Conservation (phyloP, 2,888 invertebrate genomes). For the Eledona agricola region DNA sequence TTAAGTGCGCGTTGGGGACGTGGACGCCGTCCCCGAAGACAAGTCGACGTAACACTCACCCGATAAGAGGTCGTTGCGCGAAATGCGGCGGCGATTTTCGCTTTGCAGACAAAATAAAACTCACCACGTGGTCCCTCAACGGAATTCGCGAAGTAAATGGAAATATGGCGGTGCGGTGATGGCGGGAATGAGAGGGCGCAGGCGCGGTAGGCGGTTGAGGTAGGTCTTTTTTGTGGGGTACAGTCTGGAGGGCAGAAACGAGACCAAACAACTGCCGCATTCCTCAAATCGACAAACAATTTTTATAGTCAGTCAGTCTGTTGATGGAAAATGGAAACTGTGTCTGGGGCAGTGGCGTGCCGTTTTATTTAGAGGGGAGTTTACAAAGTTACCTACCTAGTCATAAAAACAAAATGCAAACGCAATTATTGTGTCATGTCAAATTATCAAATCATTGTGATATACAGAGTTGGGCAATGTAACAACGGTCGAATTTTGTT, state of each 20-base stretch:
- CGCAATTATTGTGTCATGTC: no score
- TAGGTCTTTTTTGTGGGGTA: conserved; percentile 18
- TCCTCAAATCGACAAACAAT: conserved; percentile 8
- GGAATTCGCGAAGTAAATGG: conserved; percentile 44
- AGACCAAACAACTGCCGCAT: conserved; percentile 4
- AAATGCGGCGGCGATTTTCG: background rate
- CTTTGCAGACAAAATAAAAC: conserved; percentile 17
- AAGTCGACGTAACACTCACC: background rate
- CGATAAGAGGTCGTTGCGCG: background rate
- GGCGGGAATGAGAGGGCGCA: conserved; percentile 42
- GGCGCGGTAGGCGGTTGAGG: conserved; percentile 31
- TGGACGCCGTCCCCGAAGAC: background rate
- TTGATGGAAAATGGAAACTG: no score
- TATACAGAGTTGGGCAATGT: no score
- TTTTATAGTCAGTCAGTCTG: no score
- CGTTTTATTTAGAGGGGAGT: background rate
- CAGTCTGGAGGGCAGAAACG: conserved; percentile 1
- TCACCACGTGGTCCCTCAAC: conserved; percentile 42
- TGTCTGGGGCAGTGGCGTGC: no score
- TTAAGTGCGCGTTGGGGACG: conserved; percentile 27
- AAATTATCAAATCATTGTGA: no score
- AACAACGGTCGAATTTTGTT: no score
- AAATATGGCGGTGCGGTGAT: conserved; percentile 39
- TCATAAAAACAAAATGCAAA: no score
- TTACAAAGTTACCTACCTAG: no score